Evolutionary conservation across 1,140 invertebrate species (phyloP).

Genomic region (Phthorimaea operculella): DNA sequence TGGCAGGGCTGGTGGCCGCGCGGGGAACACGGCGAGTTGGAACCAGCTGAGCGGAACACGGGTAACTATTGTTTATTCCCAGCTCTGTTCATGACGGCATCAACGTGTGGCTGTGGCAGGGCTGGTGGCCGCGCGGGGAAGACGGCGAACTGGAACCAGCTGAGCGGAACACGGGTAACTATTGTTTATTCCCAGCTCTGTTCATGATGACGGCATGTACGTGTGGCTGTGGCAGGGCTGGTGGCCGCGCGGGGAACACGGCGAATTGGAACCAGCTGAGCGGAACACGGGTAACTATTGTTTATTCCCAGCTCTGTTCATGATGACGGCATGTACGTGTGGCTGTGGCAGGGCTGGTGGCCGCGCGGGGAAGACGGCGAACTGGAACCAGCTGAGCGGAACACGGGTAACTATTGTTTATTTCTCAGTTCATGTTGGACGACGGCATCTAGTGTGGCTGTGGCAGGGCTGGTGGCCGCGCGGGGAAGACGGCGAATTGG

Average conservation of each 20-base stretch:
- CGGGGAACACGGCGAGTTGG: constrained; percentile 66
- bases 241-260: constrained; percentile 79
- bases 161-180: constrained; percentile 38
- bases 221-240: constrained; percentile 94
- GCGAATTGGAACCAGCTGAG: constrained; percentile 56
- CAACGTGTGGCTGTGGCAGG: constrained; percentile 93
- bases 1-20: too few species aligned
- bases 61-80: constrained; percentile 59
- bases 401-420: constrained; percentile 73
- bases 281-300: constrained; percentile 28
- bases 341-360: too few species aligned
- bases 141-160: constrained; percentile 60
- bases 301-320: constrained; percentile 71
- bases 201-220: constrained; percentile 82
- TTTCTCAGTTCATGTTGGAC: too few species aligned
- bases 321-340: constrained; percentile 86
- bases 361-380: constrained; percentile 71
- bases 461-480: too few species aligned
- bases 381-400: constrained; percentile 47
- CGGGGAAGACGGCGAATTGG: constrained; percentile 66
- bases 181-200: constrained; percentile 70
- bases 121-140: constrained; percentile 86
- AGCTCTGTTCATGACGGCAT: too few species aligned
- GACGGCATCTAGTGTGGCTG: constrained; percentile 85
- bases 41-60: constrained; percentile 54